phyloP scores from a whole-genome alignment of 1,140 invertebrate species.

The Brachionus manjavacas region DNA sequence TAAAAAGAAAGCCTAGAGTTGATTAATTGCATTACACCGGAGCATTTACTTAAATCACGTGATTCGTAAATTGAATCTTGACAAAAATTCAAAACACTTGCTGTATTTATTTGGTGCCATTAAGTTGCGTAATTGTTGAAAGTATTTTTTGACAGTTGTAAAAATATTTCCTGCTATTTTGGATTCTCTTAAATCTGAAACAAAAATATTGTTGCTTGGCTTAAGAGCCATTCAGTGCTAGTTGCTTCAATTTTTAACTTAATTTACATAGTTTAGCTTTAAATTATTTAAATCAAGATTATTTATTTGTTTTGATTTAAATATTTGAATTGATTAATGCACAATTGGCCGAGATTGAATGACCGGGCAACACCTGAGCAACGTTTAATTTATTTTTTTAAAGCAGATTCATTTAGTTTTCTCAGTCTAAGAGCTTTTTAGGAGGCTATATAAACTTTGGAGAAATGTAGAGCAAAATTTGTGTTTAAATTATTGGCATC shows the following conservation, averaged over 20 bases:
- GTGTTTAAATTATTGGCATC: not conserved
- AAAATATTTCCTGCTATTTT: not conserved
- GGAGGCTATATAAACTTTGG: not conserved
- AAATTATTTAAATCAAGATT: not conserved
- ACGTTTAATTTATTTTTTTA: not conserved
- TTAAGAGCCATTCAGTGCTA: not conserved
- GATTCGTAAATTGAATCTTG: not conserved
- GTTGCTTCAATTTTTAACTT: slow-evolving; percentile 1
- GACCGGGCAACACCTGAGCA: not conserved
- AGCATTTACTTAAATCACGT: not conserved
- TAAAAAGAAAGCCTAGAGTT: not conserved
- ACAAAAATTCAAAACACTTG: not conserved
- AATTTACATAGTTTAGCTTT: not conserved
- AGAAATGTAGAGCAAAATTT: slow-evolving; percentile 8
- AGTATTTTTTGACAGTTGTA: not conserved
- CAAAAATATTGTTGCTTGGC: not conserved
- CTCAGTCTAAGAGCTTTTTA: not conserved
- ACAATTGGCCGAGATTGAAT: not conserved
- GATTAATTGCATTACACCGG: not conserved
- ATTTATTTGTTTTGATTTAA: not conserved
- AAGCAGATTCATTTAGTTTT: not conserved
- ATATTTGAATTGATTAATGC: not conserved
- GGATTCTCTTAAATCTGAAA: not conserved
- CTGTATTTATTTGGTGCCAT: not conserved
- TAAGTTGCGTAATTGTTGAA: not conserved